A percentile compares a stretch with the other conserved stretches of the same genome.
phyloP scores from a whole-genome alignment of 2,113 vertebrate species.

The Merops nubicus region DNA sequence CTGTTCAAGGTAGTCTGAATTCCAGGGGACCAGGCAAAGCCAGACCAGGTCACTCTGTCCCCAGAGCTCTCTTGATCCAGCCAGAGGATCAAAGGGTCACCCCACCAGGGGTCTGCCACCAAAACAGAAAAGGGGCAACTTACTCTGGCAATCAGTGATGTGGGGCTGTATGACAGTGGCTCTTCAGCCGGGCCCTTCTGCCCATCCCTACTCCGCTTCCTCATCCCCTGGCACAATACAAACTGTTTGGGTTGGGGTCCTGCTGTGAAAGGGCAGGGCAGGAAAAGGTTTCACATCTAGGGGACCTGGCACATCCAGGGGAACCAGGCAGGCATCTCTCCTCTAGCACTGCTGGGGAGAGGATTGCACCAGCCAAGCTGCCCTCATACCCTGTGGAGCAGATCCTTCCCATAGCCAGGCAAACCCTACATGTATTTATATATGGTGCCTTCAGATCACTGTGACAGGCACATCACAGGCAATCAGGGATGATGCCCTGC shows the following conservation, averaged over 20 bases:
- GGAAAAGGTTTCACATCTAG: background rate
- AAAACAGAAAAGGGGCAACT: background rate
- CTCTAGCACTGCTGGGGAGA: background rate
- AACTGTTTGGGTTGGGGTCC: background rate
- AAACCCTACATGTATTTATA: background rate
- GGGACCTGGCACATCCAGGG: background rate
- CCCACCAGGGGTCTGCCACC: background rate
- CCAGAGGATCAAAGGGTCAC: background rate
- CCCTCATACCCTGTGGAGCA: background rate
- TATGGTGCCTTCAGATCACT: background rate
- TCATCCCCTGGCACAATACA: background rate
- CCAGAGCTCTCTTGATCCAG: fast-evolving
- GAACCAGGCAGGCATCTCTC: background rate
- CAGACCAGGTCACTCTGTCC: background rate
- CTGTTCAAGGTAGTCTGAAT: background rate
- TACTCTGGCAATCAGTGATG: background rate
- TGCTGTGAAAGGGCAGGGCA: background rate
- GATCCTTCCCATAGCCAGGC: background rate
- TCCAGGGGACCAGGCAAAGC: background rate
- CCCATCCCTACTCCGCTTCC: background rate
- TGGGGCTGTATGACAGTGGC: fast-evolving
- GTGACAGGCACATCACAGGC: background rate
- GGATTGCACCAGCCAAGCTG: background rate
- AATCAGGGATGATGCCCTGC: background rate
- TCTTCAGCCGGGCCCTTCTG: background rate